These are phyloP conservation scores for Cephalopachus bancanus DNA, from an alignment of 2,797 vertebrate species.

Conservation along the genomic window DNA sequence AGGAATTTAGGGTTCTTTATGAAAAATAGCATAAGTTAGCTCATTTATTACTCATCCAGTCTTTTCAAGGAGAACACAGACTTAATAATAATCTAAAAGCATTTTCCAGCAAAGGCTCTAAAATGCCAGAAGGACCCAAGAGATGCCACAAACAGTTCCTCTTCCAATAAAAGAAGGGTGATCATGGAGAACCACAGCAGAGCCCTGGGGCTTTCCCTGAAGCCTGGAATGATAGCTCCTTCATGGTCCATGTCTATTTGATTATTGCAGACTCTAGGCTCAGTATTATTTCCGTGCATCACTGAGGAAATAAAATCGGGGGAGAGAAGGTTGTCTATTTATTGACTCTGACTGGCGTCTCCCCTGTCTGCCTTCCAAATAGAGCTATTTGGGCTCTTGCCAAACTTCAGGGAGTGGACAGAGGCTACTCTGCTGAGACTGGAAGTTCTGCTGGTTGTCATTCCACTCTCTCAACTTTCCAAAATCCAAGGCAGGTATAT, in stretches of 20 bases:
- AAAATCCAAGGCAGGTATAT: background rate
- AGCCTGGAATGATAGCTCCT: background rate
- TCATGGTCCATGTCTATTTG: background rate
- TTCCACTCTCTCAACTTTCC: background rate
- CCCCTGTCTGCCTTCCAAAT: background rate
- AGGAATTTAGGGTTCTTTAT: slow-evolving; percentile 69
- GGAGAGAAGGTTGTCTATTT: background rate
- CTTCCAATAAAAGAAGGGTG: background rate
- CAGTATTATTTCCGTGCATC: background rate
- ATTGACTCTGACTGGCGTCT: background rate
- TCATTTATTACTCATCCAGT: slow-evolving; percentile 48
- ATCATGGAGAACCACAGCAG: background rate
- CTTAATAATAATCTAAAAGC: slow-evolving; percentile 50
- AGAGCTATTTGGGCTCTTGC: slow-evolving; percentile 26
- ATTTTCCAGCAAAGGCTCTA: slow-evolving; percentile 54
- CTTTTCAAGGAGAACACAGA: slow-evolving; percentile 63
- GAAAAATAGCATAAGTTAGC: slow-evolving; percentile 57
- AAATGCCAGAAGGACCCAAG: slow-evolving; percentile 24
- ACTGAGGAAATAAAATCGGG: slow-evolving; percentile 50
- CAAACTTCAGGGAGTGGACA: background rate
- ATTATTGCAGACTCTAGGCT: background rate
- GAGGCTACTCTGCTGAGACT: background rate
- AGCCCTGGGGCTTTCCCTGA: background rate
- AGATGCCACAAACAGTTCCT: background rate
- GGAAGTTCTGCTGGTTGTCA: background rate